Conservation (phyloP, 2,113 vertebrate species). For the Todiramphus saurophagus region DNA sequence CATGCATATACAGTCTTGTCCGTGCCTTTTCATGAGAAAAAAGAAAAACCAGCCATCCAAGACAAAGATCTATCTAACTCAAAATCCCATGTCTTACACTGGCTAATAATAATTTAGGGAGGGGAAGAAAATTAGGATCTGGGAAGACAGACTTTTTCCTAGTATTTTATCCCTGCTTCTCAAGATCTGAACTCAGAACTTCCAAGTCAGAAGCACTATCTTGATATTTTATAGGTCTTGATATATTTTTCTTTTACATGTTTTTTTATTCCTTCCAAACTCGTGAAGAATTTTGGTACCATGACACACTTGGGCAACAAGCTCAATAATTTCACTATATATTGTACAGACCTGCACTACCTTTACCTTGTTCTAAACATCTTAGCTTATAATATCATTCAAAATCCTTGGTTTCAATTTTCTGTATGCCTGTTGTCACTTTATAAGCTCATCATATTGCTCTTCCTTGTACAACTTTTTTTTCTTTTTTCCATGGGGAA, state of each 20-base stretch:
- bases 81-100: neutral
- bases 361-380: neutral
- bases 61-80: neutral
- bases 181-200: neutral
- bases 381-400: neutral
- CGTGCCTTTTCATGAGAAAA: neutral
- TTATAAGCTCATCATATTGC: neutral
- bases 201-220: neutral
- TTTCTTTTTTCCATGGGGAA: too few relatives aligned
- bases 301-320: neutral
- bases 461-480: neutral
- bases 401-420: neutral
- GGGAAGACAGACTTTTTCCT: neutral
- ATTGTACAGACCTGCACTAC: neutral
- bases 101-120: neutral
- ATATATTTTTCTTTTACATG: neutral
- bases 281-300: neutral
- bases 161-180: neutral
- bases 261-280: neutral
- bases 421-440: neutral
- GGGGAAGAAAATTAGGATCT: neutral
- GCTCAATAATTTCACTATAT: neutral
- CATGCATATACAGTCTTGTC: neutral
- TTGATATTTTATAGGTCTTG: neutral
- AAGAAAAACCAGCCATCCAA: neutral